These are phyloP conservation scores for Hermodice carunculata DNA, from an alignment of 2,888 invertebrate species.

Conservation along the genomic window DNA sequence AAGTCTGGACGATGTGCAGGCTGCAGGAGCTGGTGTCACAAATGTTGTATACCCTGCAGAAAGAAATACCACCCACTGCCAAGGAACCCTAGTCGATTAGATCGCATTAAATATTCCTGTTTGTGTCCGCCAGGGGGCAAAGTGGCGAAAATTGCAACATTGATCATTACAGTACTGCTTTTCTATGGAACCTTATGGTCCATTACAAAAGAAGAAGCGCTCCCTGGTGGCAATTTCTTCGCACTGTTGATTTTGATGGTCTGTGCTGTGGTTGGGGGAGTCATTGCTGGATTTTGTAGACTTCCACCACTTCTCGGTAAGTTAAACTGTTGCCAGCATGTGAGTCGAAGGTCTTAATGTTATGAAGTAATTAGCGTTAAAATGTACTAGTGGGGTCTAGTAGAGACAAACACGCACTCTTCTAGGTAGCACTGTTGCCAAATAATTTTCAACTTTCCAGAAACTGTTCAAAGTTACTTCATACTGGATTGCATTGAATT, in stretches of 20 bases:
- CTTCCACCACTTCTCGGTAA: slow-evolving; percentile 48
- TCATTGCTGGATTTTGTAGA: slow-evolving; percentile 24
- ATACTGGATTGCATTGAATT: too few relatives aligned
- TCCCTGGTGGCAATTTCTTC: slow-evolving; percentile 49
- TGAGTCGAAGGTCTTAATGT: too few relatives aligned
- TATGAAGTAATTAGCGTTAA: too few relatives aligned
- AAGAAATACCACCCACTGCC: neutral
- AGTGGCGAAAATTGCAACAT: slow-evolving; percentile 41
- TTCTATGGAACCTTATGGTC: slow-evolving; percentile 84
- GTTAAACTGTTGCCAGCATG: neutral
- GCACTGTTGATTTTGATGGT: slow-evolving; percentile 42
- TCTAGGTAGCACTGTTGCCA: too few relatives aligned
- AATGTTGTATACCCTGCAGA: slow-evolving; percentile 1
- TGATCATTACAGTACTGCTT: slow-evolving; percentile 69
- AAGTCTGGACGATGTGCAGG: too few relatives aligned
- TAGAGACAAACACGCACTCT: too few relatives aligned
- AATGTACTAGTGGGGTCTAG: too few relatives aligned
- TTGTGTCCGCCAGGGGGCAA: slow-evolving; percentile 66
- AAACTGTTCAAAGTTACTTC: too few relatives aligned
- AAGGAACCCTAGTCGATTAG: neutral
- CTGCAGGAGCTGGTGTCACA: neutral
- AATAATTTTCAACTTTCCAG: too few relatives aligned
- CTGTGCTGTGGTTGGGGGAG: slow-evolving; percentile 35
- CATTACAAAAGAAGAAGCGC: slow-evolving; percentile 73
- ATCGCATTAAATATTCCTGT: slow-evolving; percentile 45